A percentile compares a stretch with the other conserved stretches of the same genome.
Evolutionary conservation across 2,888 invertebrate species (phyloP).

Genomic region (Dilophus febrilis): DNA sequence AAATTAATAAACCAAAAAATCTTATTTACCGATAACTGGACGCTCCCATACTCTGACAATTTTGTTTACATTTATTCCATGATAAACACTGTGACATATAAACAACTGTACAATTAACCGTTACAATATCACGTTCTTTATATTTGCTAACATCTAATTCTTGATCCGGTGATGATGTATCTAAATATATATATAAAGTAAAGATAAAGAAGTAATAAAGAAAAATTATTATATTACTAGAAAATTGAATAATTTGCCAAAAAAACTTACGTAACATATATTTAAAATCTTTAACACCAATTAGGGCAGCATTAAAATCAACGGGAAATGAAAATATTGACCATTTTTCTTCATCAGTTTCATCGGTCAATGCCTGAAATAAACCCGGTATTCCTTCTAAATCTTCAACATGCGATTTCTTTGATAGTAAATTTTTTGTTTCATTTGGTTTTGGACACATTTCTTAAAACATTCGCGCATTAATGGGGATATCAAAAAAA

Average conservation of each 20-base stretch:
- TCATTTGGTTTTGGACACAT: slow-evolving; percentile 77
- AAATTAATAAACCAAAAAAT: background rate
- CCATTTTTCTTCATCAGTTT: slow-evolving; percentile 47
- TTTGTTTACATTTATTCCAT: slow-evolving; percentile 67
- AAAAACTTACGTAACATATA: slow-evolving; percentile 50
- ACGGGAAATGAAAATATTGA: slow-evolving; percentile 66
- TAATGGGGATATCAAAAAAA: too few relatives aligned
- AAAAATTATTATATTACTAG: slow-evolving; percentile 3
- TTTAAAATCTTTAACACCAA: slow-evolving; percentile 49
- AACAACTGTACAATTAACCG: slow-evolving; percentile 80
- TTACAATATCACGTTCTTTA: slow-evolving; percentile 36
- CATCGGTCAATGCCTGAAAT: slow-evolving; percentile 65
- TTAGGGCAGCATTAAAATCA: slow-evolving; percentile 50
- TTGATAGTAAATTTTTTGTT: slow-evolving; percentile 52
- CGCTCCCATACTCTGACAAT: slow-evolving; percentile 39
- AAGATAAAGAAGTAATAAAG: background rate
- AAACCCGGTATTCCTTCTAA: slow-evolving; percentile 66
- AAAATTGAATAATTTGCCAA: slow-evolving; percentile 6
- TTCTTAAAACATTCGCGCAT: slow-evolving; percentile 41
- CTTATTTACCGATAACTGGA: slow-evolving; percentile 23
- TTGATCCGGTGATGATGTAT: slow-evolving; percentile 46
- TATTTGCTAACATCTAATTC: slow-evolving; percentile 36
- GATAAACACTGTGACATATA: slow-evolving; percentile 82
- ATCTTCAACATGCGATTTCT: slow-evolving; percentile 75
- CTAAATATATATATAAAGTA: background rate